These are phyloP conservation scores for Loripinus fragilis DNA, from an alignment of 2,888 invertebrate genomes.

Conservation along the genomic window DNA sequence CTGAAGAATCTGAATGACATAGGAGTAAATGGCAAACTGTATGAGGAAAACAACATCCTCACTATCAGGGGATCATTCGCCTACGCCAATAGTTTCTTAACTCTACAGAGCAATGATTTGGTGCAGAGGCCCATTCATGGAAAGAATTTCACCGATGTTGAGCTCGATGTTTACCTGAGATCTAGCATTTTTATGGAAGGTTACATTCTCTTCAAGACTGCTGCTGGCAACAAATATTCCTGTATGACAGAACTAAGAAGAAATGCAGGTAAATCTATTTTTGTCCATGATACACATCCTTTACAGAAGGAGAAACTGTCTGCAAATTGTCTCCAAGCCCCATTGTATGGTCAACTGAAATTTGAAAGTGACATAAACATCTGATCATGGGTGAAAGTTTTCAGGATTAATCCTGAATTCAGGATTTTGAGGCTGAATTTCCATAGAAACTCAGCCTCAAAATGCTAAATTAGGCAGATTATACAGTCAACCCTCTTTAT, in stretches of 20 bases:
- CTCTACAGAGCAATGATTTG: constrained; percentile 27
- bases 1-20: neutral
- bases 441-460: too few relatives aligned
- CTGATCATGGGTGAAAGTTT: too few relatives aligned
- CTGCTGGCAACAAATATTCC: neutral
- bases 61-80: constrained; percentile 38
- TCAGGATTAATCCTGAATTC: too few relatives aligned
- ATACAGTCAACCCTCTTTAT: too few relatives aligned
- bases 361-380: neutral
- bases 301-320: neutral
- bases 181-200: constrained; percentile 33
- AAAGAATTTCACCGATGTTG: constrained; percentile 39
- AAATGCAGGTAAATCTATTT: constrained; percentile 3
- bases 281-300: neutral
- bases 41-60: constrained; percentile 1
- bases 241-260: constrained; percentile 33
- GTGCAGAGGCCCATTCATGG: constrained; percentile 12
- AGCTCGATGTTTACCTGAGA: constrained; percentile 34
- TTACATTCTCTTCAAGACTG: constrained; percentile 30
- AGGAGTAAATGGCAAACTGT: neutral
- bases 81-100: constrained; percentile 19
- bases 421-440: too few relatives aligned
- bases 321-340: neutral
- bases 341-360: neutral
- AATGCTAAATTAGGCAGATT: too few relatives aligned